These are phyloP conservation scores for Lanius ludovicianus DNA, from an alignment of 2,113 vertebrate genomes.

Conservation along the genomic window DNA sequence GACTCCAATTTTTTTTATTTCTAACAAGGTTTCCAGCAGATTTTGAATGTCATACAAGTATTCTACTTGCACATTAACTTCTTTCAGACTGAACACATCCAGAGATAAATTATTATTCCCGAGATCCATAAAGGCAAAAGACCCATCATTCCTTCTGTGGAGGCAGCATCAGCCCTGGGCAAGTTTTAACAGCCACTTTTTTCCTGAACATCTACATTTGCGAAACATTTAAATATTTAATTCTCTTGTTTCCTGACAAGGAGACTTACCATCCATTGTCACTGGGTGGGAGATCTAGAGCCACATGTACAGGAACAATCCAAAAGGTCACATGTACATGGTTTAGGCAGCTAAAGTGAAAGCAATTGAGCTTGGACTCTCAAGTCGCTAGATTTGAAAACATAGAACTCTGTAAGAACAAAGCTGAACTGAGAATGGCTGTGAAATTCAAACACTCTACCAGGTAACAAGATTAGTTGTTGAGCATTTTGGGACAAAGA, in stretches of 20 bases:
- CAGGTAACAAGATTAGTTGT: not conserved
- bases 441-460: not conserved
- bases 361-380: not conserved
- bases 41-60: slow-evolving; percentile 66
- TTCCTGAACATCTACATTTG: not conserved
- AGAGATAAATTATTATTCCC: slow-evolving; percentile 41
- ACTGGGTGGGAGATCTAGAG: not conserved
- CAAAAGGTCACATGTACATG: not conserved
- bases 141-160: not conserved
- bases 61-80: slow-evolving; percentile 66
- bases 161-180: not conserved
- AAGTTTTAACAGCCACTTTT: not conserved
- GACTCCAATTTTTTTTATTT: slow-evolving; percentile 63
- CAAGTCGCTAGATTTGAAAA: not conserved
- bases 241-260: not conserved
- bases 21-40: slow-evolving; percentile 74
- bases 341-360: not conserved
- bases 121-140: not conserved
- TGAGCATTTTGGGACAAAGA: not conserved
- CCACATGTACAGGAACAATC: not conserved
- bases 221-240: not conserved
- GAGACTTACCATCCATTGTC: not conserved
- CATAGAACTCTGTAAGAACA: not conserved
- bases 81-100: slow-evolving; percentile 38
- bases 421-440: not conserved